Conservation (phyloP, 2,113 vertebrate species). For the Shinisaurus crocodilurus region DNA sequence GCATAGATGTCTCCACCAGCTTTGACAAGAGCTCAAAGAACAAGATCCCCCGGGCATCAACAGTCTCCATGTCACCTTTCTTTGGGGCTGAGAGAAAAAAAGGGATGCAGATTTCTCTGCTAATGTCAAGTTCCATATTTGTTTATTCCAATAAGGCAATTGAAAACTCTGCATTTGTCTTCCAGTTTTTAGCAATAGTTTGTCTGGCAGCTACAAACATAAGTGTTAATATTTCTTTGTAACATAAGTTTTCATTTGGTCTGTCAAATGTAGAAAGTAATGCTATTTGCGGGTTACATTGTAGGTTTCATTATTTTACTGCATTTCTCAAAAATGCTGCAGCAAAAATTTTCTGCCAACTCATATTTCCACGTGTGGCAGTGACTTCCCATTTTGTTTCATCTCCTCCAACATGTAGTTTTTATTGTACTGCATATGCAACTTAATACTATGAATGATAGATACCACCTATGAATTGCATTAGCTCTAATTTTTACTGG, state of each 20-base stretch:
- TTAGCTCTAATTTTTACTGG: too few relatives aligned
- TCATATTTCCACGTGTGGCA: too few relatives aligned
- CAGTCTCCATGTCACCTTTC: conserved; percentile 44
- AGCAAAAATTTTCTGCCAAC: not conserved
- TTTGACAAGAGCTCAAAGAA: conserved; percentile 69
- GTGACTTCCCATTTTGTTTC: too few relatives aligned
- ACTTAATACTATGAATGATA: too few relatives aligned
- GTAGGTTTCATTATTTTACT: not conserved
- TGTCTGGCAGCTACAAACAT: not conserved
- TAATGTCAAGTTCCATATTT: too few relatives aligned
- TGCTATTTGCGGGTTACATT: not conserved
- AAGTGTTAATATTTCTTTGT: not conserved
- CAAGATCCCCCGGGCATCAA: conserved; percentile 52
- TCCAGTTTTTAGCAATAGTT: too few relatives aligned
- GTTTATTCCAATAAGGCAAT: too few relatives aligned
- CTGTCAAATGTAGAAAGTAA: not conserved
- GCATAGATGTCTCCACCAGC: conserved; percentile 63
- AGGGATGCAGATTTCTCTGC: not conserved
- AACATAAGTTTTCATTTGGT: not conserved
- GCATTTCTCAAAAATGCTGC: not conserved
- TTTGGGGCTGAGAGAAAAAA: conserved; percentile 43
- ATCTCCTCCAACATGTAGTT: too few relatives aligned
- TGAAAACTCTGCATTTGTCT: too few relatives aligned
- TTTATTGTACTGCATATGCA: too few relatives aligned
- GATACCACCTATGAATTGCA: too few relatives aligned